Conservation (phyloP, 2,888 invertebrate species). For the Helicoverpa assulta region DNA sequence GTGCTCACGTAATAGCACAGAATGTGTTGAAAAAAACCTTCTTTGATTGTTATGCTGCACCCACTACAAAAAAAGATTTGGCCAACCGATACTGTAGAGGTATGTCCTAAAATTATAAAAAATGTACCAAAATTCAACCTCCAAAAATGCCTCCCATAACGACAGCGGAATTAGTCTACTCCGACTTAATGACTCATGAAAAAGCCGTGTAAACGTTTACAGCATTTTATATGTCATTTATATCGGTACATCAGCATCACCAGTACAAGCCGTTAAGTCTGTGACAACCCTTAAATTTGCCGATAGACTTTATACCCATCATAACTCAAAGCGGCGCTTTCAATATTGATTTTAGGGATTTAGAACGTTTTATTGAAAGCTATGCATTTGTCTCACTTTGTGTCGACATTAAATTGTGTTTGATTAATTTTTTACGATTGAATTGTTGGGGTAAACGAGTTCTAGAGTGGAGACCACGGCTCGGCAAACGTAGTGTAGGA, state of each 20-base stretch:
- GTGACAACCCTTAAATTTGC: constrained; percentile 58
- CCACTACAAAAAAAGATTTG: too few relatives aligned
- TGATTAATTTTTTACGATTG: background rate
- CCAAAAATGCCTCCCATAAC: constrained; percentile 28
- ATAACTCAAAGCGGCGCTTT: constrained; percentile 38
- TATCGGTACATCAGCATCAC: constrained; percentile 49
- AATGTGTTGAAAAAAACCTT: too few relatives aligned
- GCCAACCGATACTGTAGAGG: too few relatives aligned
- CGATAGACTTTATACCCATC: constrained; percentile 43
- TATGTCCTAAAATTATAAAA: too few relatives aligned
- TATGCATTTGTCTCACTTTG: background rate
- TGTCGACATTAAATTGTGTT: background rate
- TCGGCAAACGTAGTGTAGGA: too few relatives aligned
- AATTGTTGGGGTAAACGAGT: too few relatives aligned
- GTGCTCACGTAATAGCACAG: too few relatives aligned
- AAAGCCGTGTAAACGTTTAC: constrained; percentile 53
- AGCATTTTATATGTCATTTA: constrained; percentile 45
- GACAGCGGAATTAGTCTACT: constrained; percentile 47
- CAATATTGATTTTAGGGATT: constrained; percentile 38
- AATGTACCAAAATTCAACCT: too few relatives aligned
- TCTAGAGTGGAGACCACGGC: too few relatives aligned
- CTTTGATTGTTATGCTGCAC: too few relatives aligned
- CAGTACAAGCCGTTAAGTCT: constrained; percentile 45
- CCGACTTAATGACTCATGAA: constrained; percentile 37
- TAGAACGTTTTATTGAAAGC: background rate